Conservation (phyloP, 1,140 invertebrate genomes). For the Magallana angulata region DNA sequence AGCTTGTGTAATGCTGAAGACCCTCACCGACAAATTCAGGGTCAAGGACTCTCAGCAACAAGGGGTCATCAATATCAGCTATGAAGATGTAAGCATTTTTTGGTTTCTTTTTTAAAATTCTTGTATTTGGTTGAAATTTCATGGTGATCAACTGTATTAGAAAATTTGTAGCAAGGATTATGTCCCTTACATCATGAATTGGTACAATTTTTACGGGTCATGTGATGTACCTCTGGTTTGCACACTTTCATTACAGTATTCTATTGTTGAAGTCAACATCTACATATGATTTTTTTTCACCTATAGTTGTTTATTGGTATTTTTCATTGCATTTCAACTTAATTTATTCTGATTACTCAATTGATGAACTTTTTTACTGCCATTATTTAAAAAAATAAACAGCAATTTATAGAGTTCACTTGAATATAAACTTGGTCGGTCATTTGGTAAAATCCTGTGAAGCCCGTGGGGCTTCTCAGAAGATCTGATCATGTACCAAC, state of each 20-base stretch:
- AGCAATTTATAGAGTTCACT: too few species aligned
- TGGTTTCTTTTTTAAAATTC: too few species aligned
- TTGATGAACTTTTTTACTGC: neutral
- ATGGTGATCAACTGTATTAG: too few species aligned
- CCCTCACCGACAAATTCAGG: slow-evolving; percentile 78
- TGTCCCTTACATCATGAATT: neutral
- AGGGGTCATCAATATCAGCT: slow-evolving; percentile 75
- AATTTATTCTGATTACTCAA: neutral
- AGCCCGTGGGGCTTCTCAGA: too few species aligned
- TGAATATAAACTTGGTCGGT: too few species aligned
- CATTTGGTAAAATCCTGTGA: too few species aligned
- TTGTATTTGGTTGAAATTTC: too few species aligned
- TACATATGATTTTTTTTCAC: too few species aligned
- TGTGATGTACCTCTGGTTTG: too few species aligned
- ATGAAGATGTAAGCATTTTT: slow-evolving; percentile 74
- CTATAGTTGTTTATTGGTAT: neutral
- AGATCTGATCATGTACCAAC: too few species aligned
- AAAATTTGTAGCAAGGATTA: neutral
- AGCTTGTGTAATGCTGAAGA: slow-evolving; percentile 79
- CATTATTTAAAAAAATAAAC: neutral
- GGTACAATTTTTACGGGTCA: neutral
- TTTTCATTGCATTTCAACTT: neutral
- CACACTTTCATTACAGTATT: too few species aligned
- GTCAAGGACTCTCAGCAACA: slow-evolving; percentile 73
- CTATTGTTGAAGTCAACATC: too few species aligned